Evolutionary conservation across 1,140 invertebrate species (phyloP).

Genomic region (Neodiprion lecontei): DNA sequence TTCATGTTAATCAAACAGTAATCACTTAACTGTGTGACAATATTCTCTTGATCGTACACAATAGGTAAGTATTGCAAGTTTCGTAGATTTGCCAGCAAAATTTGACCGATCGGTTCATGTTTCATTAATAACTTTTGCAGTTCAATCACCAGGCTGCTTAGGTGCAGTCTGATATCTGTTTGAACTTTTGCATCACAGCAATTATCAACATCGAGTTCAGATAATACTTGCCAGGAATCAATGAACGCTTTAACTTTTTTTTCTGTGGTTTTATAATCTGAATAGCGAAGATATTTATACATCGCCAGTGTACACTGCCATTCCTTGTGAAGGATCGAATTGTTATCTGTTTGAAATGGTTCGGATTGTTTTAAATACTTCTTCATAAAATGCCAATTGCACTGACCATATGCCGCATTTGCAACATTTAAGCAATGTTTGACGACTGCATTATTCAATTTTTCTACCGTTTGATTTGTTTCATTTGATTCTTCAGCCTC

Average conservation of each 20-base stretch:
- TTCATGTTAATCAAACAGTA: slow-evolving; percentile 38
- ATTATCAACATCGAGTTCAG: slow-evolving; percentile 21
- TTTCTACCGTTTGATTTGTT: slow-evolving; percentile 8
- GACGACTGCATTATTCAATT: slow-evolving; percentile 21
- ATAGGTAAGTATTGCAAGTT: neutral
- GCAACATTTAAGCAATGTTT: slow-evolving; percentile 45
- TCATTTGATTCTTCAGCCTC: neutral
- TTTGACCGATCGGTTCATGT: neutral
- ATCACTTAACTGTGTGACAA: slow-evolving; percentile 24
- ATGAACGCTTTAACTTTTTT: slow-evolving; percentile 35
- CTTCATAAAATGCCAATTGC: slow-evolving; percentile 54
- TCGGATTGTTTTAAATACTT: slow-evolving; percentile 39
- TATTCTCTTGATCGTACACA: neutral
- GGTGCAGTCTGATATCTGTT: slow-evolving; percentile 28
- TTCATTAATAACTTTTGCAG: neutral
- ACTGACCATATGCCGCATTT: slow-evolving; percentile 50
- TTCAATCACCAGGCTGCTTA: slow-evolving; percentile 27
- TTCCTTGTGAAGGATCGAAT: slow-evolving; percentile 19
- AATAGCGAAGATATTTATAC: slow-evolving; percentile 36
- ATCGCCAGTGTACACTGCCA: slow-evolving; percentile 30
- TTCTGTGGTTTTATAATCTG: slow-evolving; percentile 11
- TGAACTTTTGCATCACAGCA: neutral
- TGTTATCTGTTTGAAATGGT: neutral
- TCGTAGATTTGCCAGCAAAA: neutral
- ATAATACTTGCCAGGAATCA: slow-evolving; percentile 34